phyloP scores from a whole-genome alignment of 2,797 vertebrate genomes.

The Gymnothorax reevesii region DNA sequence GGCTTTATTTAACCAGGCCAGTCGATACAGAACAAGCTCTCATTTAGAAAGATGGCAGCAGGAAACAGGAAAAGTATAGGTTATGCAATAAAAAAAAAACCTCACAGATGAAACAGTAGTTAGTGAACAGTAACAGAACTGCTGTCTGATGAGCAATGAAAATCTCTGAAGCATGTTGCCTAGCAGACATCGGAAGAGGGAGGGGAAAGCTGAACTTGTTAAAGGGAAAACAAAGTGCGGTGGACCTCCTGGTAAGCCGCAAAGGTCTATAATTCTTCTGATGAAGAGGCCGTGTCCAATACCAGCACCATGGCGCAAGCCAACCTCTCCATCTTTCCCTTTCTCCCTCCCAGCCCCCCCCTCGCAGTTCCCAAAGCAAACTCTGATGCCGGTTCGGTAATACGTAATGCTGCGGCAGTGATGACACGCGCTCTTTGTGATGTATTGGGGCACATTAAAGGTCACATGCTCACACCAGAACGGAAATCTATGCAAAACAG shows the following conservation, averaged over 20 bases:
- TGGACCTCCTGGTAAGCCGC: slow-evolving; percentile 55
- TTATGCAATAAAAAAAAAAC: slow-evolving; percentile 8
- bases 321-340: slow-evolving; percentile 46
- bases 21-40: neutral
- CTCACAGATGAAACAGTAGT: neutral
- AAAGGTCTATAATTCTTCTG: slow-evolving; percentile 56
- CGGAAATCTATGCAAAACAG: neutral
- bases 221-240: slow-evolving; percentile 56
- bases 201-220: slow-evolving; percentile 61
- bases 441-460: neutral
- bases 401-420: neutral
- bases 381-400: slow-evolving; percentile 25
- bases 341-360: slow-evolving; percentile 21
- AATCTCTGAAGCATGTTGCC: slow-evolving; percentile 64
- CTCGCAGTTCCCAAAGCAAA: slow-evolving; percentile 5
- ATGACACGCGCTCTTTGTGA: neutral
- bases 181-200: slow-evolving; percentile 50
- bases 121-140: neutral
- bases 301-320: slow-evolving; percentile 47
- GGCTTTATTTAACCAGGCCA: neutral
- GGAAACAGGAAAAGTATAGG: neutral
- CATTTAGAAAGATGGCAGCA: neutral
- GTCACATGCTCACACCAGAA: neutral
- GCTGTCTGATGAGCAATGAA: neutral
- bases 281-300: slow-evolving; percentile 54